Conservation (phyloP, 2,113 vertebrate species). For the Chionomys nivalis region DNA sequence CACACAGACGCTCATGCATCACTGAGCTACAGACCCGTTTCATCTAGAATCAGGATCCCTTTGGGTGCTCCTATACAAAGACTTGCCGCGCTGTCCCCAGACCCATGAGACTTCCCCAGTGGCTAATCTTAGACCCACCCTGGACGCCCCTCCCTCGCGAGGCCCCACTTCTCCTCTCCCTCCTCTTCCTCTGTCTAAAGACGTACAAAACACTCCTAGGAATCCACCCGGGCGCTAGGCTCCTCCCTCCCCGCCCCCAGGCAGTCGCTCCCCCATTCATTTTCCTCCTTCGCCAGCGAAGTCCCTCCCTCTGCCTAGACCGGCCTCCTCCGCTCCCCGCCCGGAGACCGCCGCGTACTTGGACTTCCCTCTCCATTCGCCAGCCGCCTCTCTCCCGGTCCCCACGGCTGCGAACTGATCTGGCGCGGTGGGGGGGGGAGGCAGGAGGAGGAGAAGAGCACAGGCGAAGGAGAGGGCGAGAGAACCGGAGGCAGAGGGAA, state of each 20-base stretch:
- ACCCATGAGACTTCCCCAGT: background rate
- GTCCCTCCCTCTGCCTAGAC: slow-evolving; percentile 83
- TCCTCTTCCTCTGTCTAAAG: slow-evolving; percentile 70
- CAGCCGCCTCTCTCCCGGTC: slow-evolving; percentile 79
- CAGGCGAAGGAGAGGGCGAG: slow-evolving; percentile 25
- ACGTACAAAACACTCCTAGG: slow-evolving; percentile 81
- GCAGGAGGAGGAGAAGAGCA: slow-evolving; percentile 19
- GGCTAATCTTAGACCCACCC: slow-evolving; percentile 50
- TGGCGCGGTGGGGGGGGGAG: slow-evolving; percentile 51
- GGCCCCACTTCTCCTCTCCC: slow-evolving; percentile 21
- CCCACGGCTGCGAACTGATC: slow-evolving; percentile 85
- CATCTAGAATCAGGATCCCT: background rate
- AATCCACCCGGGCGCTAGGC: slow-evolving; percentile 74
- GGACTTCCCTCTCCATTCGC: slow-evolving; percentile 86
- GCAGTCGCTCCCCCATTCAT: slow-evolving; percentile 84
- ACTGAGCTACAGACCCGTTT: slow-evolving; percentile 1
- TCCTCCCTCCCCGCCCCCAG: slow-evolving; percentile 78
- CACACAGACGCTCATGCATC: background rate
- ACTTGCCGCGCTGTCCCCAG: background rate
- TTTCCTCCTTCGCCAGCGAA: slow-evolving; percentile 70
- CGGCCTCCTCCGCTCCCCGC: slow-evolving; percentile 81
- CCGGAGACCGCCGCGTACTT: slow-evolving; percentile 85
- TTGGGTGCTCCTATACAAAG: background rate
- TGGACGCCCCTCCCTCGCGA: slow-evolving; percentile 53
- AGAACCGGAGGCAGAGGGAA: slow-evolving; percentile 51